Percentiles rank a stretch among this genome's conserved stretches.
These are phyloP conservation scores for Aethes cnicana DNA, from an alignment of 2,888 invertebrate species.

Conservation along the genomic window DNA sequence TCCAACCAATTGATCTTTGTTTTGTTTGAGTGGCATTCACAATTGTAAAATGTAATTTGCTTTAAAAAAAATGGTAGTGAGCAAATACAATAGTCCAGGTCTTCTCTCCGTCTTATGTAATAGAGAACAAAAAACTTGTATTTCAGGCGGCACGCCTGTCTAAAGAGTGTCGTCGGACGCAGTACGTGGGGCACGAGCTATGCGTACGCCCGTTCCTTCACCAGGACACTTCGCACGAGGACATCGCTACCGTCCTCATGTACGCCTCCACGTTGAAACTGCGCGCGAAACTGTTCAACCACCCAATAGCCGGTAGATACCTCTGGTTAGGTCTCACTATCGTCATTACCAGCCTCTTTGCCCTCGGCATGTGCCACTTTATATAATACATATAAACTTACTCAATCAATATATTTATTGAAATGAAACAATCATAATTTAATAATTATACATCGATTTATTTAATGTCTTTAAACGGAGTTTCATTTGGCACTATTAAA, in stretches of 20 bases:
- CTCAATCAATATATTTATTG: constrained; percentile 28
- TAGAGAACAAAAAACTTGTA: too few relatives aligned
- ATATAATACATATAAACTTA: constrained; percentile 59
- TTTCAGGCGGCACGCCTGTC: constrained; percentile 89
- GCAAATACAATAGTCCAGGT: too few relatives aligned
- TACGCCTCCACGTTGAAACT: constrained; percentile 89
- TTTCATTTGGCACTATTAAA: constrained; percentile 42
- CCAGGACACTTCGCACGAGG: constrained; percentile 88
- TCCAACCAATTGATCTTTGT: too few relatives aligned
- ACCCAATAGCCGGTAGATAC: constrained; percentile 87
- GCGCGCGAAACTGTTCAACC: constrained; percentile 87
- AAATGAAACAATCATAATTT: too few relatives aligned
- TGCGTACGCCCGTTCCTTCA: constrained; percentile 90
- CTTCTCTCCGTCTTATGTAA: too few relatives aligned
- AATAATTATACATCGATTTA: constrained; percentile 33
- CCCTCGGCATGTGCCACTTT: constrained; percentile 88
- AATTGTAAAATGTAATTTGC: too few relatives aligned
- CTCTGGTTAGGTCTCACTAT: constrained; percentile 85
- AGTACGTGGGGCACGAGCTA: constrained; percentile 89
- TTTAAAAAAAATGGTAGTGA: too few relatives aligned
- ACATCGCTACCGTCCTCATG: constrained; percentile 88
- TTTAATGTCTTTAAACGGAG: constrained; percentile 38
- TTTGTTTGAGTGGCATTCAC: too few relatives aligned
- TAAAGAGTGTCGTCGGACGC: constrained; percentile 86
- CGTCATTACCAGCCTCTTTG: constrained; percentile 83